These are phyloP conservation scores for Chloebia gouldiae DNA, from an alignment of 2,113 vertebrate species.

Conservation along the genomic window DNA sequence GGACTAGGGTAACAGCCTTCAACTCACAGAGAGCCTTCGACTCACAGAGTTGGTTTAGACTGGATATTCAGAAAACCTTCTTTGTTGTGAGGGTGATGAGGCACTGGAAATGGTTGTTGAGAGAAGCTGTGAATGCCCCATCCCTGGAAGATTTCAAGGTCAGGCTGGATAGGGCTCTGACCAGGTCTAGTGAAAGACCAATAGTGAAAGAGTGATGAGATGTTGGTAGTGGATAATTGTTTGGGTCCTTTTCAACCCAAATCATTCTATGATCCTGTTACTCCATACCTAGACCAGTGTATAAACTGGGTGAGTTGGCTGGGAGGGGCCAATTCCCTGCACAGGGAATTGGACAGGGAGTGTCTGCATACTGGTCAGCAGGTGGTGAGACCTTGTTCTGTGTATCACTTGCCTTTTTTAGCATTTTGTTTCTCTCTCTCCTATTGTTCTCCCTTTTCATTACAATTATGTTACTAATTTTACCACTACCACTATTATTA, in stretches of 20 bases:
- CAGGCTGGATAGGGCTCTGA: neutral
- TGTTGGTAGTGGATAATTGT: neutral
- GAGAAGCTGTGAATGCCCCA: neutral
- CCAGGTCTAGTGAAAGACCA: neutral
- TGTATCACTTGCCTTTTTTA: neutral
- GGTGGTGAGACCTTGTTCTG: neutral
- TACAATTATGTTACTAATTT: neutral
- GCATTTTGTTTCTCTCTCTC: neutral
- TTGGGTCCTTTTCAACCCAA: neutral
- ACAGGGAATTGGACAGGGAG: neutral
- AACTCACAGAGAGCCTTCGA: neutral
- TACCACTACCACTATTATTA: neutral
- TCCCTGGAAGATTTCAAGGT: neutral
- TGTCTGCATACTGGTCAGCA: neutral
- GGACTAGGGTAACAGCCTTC: neutral
- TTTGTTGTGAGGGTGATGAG: neutral
- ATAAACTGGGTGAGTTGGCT: fast-evolving
- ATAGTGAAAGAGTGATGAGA: neutral
- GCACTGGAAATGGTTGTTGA: neutral
- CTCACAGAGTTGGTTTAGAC: neutral
- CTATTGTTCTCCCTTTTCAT: neutral
- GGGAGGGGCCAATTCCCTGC: neutral
- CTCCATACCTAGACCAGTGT: neutral
- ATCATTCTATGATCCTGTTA: neutral
- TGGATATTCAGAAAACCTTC: neutral